Evolutionary conservation across 2,888 invertebrate species (phyloP), one percentile per base, ranked within the genome.

Genomic region (Drosophila pseudotalamancana): DNA sequence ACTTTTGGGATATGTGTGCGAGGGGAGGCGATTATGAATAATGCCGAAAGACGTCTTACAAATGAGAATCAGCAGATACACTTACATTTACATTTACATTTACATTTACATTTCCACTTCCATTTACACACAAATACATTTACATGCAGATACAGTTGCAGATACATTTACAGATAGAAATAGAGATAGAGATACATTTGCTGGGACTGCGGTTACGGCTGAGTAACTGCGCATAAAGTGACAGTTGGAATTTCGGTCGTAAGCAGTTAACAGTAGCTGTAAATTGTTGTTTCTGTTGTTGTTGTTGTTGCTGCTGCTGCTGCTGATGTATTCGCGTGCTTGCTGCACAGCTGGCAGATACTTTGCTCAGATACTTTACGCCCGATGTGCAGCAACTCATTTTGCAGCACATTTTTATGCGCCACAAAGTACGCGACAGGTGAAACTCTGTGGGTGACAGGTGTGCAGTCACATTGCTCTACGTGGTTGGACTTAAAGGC

Each of bases 291-390:
- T 37, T 29, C 29, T 29, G 2, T n/a, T 6, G 25, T 14, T 19
- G 43, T 11, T 43, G 19, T 6, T 3, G 14, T 27, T 27, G 27
- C 12, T 29, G 43, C 12, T 4, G 14, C 45, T 45, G 45, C 31
- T 46, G n/a, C 42, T 72, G 72, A 77, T 74, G n/a, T n/a, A n/a
- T n/a, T n/a, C n/a, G n/a, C n/a, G n/a, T n/a, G n/a, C n/a, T n/a
- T n/a, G n/a, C n/a, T n/a, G n/a, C n/a, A n/a, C n/a, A n/a, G n/a
- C n/a, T n/a, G n/a, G n/a, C n/a, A n/a, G n/a, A n/a, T n/a, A n/a
- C n/a, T n/a, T n/a, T n/a, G 69, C 62, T 54, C 67, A 67, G 74
- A 69, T 74, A 62, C 69, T 77, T 81, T 65, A 62, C 77, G 65
- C 64, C 61, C 54, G 73, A 76, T 76, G 66, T 71, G 67, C 56